Base-by-base conservation (phyloP, 2,113 vertebrate species). In the Cebidichthys violaceus region DNA sequence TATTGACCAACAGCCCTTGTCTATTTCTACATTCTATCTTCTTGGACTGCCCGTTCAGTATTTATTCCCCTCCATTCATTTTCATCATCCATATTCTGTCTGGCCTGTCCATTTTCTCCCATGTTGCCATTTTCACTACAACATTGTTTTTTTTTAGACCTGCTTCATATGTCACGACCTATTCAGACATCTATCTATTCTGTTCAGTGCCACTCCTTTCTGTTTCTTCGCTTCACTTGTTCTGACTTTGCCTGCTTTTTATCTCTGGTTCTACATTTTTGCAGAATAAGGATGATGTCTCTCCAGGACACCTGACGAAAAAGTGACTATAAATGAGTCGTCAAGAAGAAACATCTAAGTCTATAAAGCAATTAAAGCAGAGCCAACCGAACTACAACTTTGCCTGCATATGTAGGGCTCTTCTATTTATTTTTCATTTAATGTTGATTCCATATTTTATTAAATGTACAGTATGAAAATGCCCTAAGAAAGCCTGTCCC, bases 181-280 rank as follows among this genome's bases (percentile, higher is more conserved):
- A 67, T 86, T 66, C 60, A 62, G 18, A 22, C 54, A 39, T 69
- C 66, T 70, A 77, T 80, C 75, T 59, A 0, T 70, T 70, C 47
- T 27, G 0, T 33, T 64, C 31, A 64, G n/a, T 52, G 13, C 61
- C 47, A 20, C 13, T 54, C 50, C 15, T 52, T 3, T 62, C 54
- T 31, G 31, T 73, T 41, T 77, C 57, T 66, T 70, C 60, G 59
- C 54, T 74, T 50, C 24, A 67, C 64, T 73, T 76, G 61, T 64
- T 39, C 27, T 18, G 22, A 65, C 31, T 81, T 61, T 55, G 20
- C 66, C 33, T 72, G 10, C 18, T 69, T 24, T 70, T 79, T 20
- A 59, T 69, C 11, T 35, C 72, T 59, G 75, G 24, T 31, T 75
- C 67, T 66, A 35, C 66, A 47, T 85, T 79, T 20, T 76, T 27